These are phyloP conservation scores for Tupiocoris notatus DNA, from an alignment of 2,888 invertebrate species.

Conservation along the genomic window DNA sequence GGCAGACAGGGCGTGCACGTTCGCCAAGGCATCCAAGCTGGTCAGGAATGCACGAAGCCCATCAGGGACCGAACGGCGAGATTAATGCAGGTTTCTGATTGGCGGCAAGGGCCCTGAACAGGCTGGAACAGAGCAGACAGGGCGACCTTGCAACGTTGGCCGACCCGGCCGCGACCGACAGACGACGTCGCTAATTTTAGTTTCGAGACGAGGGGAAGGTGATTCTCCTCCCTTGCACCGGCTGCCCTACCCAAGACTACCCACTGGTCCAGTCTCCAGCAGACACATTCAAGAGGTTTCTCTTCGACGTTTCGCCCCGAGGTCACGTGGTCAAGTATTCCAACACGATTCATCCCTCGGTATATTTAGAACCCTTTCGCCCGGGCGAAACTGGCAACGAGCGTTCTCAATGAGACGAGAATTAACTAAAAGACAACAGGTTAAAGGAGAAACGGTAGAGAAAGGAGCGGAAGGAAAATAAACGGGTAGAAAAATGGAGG, in stretches of 20 bases:
- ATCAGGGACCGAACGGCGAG: constrained; percentile 1
- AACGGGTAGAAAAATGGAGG: too few species aligned
- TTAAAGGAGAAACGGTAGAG: too few species aligned
- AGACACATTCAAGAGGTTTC: background rate
- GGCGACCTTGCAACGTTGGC: constrained; percentile 33
- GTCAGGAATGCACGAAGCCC: constrained; percentile 26
- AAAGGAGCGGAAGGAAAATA: too few species aligned
- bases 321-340: background rate
- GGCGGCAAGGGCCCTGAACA: constrained; percentile 7
- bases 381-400: too few species aligned
- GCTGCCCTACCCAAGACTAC: background rate
- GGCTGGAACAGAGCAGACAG: constrained; percentile 22
- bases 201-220: background rate
- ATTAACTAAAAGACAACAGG: too few species aligned
- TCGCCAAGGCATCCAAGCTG: too few species aligned
- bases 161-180: background rate
- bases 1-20: background rate
- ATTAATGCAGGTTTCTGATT: constrained; percentile 41
- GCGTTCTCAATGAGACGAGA: too few species aligned
- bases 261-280: background rate
- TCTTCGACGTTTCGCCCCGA: background rate
- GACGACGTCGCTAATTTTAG: constrained; percentile 39
- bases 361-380: too few species aligned
- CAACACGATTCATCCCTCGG: too few species aligned
- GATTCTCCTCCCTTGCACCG: background rate